Base-by-base conservation (phyloP, 2,113 vertebrate species). In the Platysternon megacephalum region DNA sequence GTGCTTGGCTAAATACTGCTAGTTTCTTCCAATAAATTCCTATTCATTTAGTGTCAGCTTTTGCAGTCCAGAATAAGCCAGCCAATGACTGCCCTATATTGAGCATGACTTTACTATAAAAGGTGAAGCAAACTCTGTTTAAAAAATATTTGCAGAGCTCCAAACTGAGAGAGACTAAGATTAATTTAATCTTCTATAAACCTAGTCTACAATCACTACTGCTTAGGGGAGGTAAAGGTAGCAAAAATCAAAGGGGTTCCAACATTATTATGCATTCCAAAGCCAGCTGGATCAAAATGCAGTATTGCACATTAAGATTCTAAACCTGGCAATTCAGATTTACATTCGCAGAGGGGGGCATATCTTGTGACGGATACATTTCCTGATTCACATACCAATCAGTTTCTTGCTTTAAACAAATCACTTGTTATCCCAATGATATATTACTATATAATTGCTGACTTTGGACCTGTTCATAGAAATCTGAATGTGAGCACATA, bases 361-460 rank as follows among this genome's bases (percentile, higher is more conserved):
- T 91, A 58, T 56, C 82, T 97, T 96, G 90, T 94, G 95, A 93
- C 96, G 93, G 94, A 56, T 86, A 28, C 11, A 65, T 94, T 96
- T 97, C 97, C 84, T 72, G 85, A 55, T 93, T 95, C 90, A 87
- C 89, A 90, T 94, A 94, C 86, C 88, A 51, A 88, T 95, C 94
- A 95, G 95, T 92, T 97, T 93, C 79, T 87, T 79, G 32, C 49
- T 91, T 93, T 92, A 97, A 96, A 98, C 92, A 98, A 88, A 91
- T 49, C 79, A 84, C 56, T 93, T 97, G 93, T 98, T 98, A 89
- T 88, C 92, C 84, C 2, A 6, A 74, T 79, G 82, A 65, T 93
- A 88, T 46, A 86, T 86, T 94, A 85, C 85, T 78, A 85, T 89
- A 0, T 78, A 78, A 49, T 39, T 95, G 72, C 74, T 94, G 95